A percentile compares a stretch with the other conserved stretches of the same genome.
phyloP scores from a whole-genome alignment of 2,113 vertebrate species.

The Xenopus laevis region DNA sequence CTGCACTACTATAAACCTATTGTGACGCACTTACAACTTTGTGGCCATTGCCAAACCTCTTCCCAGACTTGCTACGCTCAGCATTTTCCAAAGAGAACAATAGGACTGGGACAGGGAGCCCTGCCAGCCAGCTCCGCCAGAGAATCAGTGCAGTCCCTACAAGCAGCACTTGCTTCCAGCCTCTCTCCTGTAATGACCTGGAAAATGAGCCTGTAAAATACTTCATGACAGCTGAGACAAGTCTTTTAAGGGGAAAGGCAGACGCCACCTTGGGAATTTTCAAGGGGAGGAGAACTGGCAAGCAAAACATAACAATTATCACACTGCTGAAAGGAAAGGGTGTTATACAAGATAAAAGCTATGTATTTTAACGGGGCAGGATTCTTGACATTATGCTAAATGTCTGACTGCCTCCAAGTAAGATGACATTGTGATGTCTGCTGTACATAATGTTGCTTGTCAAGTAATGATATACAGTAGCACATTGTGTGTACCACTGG shows the following conservation, averaged over 20 bases:
- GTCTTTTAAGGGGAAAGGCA: not conserved
- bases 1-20: constrained; percentile 46
- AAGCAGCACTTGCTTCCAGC: constrained; percentile 27
- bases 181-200: constrained; percentile 36
- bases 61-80: constrained; percentile 70
- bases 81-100: constrained; percentile 71
- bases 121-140: constrained; percentile 48
- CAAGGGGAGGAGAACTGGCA: not conserved
- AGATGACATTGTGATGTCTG: not conserved
- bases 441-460: not conserved
- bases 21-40: constrained; percentile 78
- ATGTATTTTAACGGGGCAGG: not conserved
- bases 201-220: constrained; percentile 19
- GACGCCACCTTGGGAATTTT: not conserved
- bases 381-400: too few relatives aligned
- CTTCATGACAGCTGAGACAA: constrained; percentile 23
- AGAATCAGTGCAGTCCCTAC: constrained; percentile 47
- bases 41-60: constrained; percentile 57
- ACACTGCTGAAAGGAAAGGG: not conserved
- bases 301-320: not conserved
- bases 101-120: constrained; percentile 59
- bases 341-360: not conserved
- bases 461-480: not conserved
- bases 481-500: not conserved
- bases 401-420: not conserved